These are phyloP conservation scores for Augiades crinisus DNA, from an alignment of 2,888 invertebrate species.

Conservation along the genomic window DNA sequence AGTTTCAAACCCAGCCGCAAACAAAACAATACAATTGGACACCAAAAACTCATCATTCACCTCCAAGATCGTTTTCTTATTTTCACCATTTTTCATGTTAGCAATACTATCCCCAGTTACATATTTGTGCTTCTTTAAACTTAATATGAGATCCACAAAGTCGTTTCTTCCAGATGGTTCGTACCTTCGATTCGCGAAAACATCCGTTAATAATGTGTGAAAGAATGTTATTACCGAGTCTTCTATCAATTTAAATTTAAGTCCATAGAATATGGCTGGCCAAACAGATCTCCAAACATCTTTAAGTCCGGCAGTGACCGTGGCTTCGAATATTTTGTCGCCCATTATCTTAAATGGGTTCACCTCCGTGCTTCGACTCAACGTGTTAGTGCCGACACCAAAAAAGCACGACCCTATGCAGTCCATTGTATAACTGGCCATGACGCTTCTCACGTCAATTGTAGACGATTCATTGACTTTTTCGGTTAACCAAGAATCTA, in stretches of 20 bases:
- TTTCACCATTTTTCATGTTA: conserved; percentile 40
- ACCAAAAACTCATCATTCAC: conserved; percentile 66
- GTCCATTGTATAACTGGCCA: conserved; percentile 53
- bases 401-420: conserved; percentile 51
- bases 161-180: conserved; percentile 45
- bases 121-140: conserved; percentile 40
- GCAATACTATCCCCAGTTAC: conserved; percentile 47
- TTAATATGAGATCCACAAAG: conserved; percentile 50
- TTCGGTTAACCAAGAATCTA: conserved; percentile 46
- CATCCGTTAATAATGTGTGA: conserved; percentile 37
- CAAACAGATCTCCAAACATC: conserved; percentile 42
- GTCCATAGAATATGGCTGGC: conserved; percentile 49
- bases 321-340: conserved; percentile 41
- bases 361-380: conserved; percentile 36
- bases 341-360: conserved; percentile 46
- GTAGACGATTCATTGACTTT: conserved; percentile 27
- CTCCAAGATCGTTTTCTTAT: conserved; percentile 38
- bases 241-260: conserved; percentile 43
- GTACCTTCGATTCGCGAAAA: conserved; percentile 43
- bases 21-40: conserved; percentile 76
- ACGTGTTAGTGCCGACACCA: conserved; percentile 48
- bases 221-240: conserved; percentile 42
- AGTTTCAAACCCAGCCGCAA: conserved; percentile 55
- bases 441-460: conserved; percentile 40
- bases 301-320: conserved; percentile 39